Evolutionary conservation across 2,797 vertebrate species (phyloP).

Genomic region (Salmo trutta): DNA sequence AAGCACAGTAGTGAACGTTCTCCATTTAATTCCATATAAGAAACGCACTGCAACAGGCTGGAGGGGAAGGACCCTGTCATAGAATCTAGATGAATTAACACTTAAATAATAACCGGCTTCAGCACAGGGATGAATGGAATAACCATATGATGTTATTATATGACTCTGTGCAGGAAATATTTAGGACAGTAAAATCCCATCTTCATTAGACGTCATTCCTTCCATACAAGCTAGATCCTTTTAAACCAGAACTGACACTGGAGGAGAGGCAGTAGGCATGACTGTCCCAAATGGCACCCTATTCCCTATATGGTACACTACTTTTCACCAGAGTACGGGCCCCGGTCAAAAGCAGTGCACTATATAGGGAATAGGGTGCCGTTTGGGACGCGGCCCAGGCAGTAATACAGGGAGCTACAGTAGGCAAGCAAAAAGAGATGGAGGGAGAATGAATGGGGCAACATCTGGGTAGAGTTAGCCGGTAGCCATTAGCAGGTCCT

Average conservation of each 20-base stretch:
- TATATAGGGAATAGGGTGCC: neutral
- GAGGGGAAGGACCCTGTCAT: constrained; percentile 15
- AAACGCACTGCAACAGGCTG: constrained; percentile 15
- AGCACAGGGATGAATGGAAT: constrained; percentile 33
- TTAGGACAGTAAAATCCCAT: constrained; percentile 31
- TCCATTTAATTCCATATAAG: constrained; percentile 16
- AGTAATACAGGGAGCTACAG: constrained; percentile 52
- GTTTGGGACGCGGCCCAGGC: constrained; percentile 3
- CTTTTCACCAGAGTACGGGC: neutral
- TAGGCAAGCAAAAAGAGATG: neutral
- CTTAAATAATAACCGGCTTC: constrained; percentile 29
- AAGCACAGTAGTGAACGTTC: constrained; percentile 20
- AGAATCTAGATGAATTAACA: constrained; percentile 31
- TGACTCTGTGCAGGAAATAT: constrained; percentile 34
- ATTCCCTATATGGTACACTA: neutral
- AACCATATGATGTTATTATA: constrained; percentile 37
- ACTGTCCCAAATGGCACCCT: neutral
- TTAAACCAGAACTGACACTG: constrained; percentile 45
- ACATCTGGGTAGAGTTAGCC: too few relatives aligned
- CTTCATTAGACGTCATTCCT: constrained; percentile 55
- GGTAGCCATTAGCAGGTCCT: too few relatives aligned
- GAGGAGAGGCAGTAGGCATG: constrained; percentile 23
- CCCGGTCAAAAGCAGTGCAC: neutral
- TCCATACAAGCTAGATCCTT: constrained; percentile 37
- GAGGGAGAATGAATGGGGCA: constrained; percentile 5